Conservation (phyloP, 2,113 vertebrate species). For the Dasyurus viverrinus region DNA sequence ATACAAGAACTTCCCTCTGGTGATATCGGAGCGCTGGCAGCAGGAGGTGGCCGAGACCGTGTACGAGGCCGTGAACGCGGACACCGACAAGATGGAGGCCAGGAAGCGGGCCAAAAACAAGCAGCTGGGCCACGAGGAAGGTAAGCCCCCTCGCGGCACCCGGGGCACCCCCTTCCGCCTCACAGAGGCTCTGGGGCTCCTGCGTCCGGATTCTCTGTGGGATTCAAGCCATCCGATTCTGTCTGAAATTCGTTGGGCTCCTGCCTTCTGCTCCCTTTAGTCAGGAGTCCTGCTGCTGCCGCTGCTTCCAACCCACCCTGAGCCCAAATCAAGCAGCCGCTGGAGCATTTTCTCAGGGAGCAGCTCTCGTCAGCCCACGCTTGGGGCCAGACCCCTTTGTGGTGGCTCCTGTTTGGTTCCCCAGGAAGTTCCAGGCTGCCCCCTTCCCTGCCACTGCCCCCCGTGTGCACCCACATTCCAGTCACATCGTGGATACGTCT, state of each 20-base stretch:
- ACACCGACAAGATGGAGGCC: conserved; percentile 96
- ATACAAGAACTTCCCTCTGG: conserved; percentile 99
- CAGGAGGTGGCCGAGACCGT: conserved; percentile 98
- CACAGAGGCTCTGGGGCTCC: not conserved
- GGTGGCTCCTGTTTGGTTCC: no score
- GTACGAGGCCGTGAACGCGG: conserved; percentile 95
- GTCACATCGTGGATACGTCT: not conserved
- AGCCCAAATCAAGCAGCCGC: not conserved
- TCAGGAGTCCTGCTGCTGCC: not conserved
- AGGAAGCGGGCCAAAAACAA: conserved; percentile 98
- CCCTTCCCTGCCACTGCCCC: no score
- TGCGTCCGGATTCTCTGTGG: not conserved
- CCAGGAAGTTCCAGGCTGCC: not conserved
- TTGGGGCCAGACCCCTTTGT: not conserved
- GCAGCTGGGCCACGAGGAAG: conserved; percentile 97
- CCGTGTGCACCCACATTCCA: not conserved
- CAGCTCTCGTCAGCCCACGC: not conserved
- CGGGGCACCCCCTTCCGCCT: not conserved
- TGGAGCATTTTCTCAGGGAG: not conserved
- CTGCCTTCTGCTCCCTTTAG: no score
- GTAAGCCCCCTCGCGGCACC: conserved; percentile 77
- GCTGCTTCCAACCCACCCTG: not conserved
- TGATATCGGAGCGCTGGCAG: conserved; percentile 99
- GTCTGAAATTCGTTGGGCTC: not conserved
- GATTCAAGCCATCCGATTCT: not conserved